Base-by-base conservation (phyloP, 2,113 vertebrate genomes). In the Morone saxatilis region DNA sequence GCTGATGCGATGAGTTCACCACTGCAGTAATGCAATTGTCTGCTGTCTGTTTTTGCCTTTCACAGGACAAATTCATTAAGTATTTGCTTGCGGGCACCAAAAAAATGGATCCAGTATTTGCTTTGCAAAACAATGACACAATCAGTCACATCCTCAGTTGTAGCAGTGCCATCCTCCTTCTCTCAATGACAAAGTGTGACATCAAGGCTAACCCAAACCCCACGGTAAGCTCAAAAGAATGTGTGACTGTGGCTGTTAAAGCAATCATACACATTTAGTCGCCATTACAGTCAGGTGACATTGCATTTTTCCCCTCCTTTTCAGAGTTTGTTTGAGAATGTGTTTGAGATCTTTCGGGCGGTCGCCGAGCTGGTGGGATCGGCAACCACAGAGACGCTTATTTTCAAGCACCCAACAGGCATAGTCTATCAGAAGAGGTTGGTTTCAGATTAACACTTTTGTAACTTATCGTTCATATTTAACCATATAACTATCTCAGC, bases 371-470 rank as follows among this genome's bases (percentile, higher is more conserved):
- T 78, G 40, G 0, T 80, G 6, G 63, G 43, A 53, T 1, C 0
- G 12, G 2, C 0, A 9, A 13, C 4, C 7, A 1, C 2, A 17
- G 0, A 48, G 5, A 2, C 7, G 1, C 0, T 84, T 1, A 7
- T 88, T 19, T 43, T 90, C 11, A 73, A 13, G 48, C 40, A 91
- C 59, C 48, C 77, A 74, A 68, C 74, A 48, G 94, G 93, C 70
- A 90, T 79, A 31, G 16, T 96, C 16, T 94, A 91, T 66, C 69
- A 92, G 57, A 79, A 0, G 74, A 94, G 38, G 96, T 96, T 76
- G 57, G 89, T 91, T 40, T 43, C 6, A 66, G 7, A 31, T 31
- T 19, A 7, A 65, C 13, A 1, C 20, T 57, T 19, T 31, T 56
- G 10, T 14, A 43, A 36, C 38, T 19, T 48, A 10, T 56, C 38